Conservation (phyloP, 64 coral and sea anemone species). For the Dendrophyllia cribrosa region DNA sequence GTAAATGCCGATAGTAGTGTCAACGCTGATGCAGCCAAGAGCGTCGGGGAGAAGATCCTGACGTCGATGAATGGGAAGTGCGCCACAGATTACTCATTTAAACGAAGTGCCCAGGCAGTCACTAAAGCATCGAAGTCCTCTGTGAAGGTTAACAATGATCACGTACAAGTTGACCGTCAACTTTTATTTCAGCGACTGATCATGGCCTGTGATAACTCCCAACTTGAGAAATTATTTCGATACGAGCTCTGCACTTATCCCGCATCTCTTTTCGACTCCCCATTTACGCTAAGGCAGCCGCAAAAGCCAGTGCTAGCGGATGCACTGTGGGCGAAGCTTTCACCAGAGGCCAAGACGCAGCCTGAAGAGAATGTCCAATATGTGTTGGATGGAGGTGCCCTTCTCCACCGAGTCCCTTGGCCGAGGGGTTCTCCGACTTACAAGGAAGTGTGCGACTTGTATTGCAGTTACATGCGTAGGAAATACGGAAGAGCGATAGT, state of each 20-base stretch:
- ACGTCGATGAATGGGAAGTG: constrained; percentile 41
- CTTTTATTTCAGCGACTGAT: constrained; percentile 79
- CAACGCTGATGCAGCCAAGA: constrained; percentile 66
- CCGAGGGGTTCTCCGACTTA: constrained; percentile 60
- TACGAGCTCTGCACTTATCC: constrained; percentile 80
- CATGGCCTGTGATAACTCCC: constrained; percentile 48
- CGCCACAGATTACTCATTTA: constrained; percentile 57
- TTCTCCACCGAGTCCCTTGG: constrained; percentile 70
- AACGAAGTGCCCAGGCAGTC: constrained; percentile 58
- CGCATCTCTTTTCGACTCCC: constrained; percentile 61
- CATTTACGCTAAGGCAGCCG: constrained; percentile 46
- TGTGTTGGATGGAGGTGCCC: constrained; percentile 77
- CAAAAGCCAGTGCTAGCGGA: constrained; percentile 84
- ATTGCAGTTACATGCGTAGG: constrained; percentile 47
- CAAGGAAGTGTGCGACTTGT: constrained; percentile 57
- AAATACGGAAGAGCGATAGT: constrained; percentile 66
- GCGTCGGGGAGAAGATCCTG: constrained; percentile 66
- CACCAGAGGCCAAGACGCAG: constrained; percentile 36
- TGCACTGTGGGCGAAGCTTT: constrained; percentile 49
- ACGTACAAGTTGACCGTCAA: constrained; percentile 76
- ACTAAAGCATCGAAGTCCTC: constrained; percentile 41
- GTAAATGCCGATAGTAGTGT: constrained; percentile 64
- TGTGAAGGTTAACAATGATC: constrained; percentile 56
- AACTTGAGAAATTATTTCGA: constrained; percentile 52
- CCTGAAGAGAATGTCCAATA: constrained; percentile 39